Evolutionary conservation across 2,797 vertebrate species (phyloP).

Genomic region (Vespertilio murinus): DNA sequence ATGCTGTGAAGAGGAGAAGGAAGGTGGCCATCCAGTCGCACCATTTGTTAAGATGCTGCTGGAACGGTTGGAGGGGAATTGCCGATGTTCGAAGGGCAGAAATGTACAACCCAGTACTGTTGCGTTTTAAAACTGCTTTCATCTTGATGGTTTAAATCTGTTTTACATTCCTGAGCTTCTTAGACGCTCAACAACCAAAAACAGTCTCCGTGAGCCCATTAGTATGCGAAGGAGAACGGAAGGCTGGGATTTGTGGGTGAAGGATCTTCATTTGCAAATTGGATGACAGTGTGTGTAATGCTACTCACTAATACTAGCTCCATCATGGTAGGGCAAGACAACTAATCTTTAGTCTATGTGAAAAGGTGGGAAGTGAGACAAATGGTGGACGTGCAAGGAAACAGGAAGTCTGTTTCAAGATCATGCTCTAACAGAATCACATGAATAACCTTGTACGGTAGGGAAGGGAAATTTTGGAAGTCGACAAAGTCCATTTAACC

Average conservation of each 20-base stretch:
- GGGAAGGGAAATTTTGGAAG: constrained; percentile 23
- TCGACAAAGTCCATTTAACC: constrained; percentile 37
- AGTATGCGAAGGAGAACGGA: not conserved
- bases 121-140: constrained; percentile 46
- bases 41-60: constrained; percentile 65
- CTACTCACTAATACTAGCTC: not conserved
- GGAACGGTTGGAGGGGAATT: constrained; percentile 41
- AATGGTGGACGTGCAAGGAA: constrained; percentile 16
- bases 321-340: not conserved
- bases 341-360: constrained; percentile 11
- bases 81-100: constrained; percentile 1
- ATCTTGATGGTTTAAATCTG: constrained; percentile 38
- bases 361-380: not conserved
- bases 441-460: constrained; percentile 23
- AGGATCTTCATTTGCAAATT: not conserved
- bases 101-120: not conserved
- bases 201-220: not conserved
- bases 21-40: not conserved
- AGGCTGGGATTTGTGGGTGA: not conserved
- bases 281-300: not conserved
- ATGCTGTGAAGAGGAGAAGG: constrained; percentile 23
- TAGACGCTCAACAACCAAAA: constrained; percentile 39
- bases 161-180: constrained; percentile 44
- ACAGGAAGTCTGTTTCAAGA: not conserved
- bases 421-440: constrained; percentile 31